Evolutionary conservation across 1,140 invertebrate genomes (phyloP).

Genomic region (Drosophila athabasca): DNA sequence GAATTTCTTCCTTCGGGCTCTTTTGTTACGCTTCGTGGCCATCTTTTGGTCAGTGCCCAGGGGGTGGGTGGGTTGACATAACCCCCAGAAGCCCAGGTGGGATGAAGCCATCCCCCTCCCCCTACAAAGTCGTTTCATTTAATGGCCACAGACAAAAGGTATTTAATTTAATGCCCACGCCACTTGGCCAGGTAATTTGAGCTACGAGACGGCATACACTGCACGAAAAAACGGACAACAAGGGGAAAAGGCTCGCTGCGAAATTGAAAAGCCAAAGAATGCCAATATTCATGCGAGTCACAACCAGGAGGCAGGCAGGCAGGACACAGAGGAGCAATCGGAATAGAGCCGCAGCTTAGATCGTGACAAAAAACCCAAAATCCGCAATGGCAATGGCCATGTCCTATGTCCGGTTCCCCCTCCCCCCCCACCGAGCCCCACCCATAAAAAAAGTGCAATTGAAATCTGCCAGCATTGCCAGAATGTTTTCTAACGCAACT

Average conservation of each 20-base stretch:
- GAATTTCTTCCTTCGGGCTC: slow-evolving; percentile 62
- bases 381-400: slow-evolving; percentile 8
- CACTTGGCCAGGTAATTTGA: slow-evolving; percentile 76
- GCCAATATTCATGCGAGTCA: slow-evolving; percentile 68
- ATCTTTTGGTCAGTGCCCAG: slow-evolving; percentile 19
- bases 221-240: slow-evolving; percentile 10
- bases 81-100: slow-evolving; percentile 9
- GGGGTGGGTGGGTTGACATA: slow-evolving; percentile 11
- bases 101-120: too few relatives aligned
- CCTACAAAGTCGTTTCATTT: slow-evolving; percentile 52
- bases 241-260: not conserved
- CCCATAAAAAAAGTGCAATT: slow-evolving; percentile 14
- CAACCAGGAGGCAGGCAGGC: slow-evolving; percentile 49
- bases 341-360: slow-evolving; percentile 60
- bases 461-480: slow-evolving; percentile 7
- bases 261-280: slow-evolving; percentile 64
- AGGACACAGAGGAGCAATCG: slow-evolving; percentile 31
- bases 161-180: slow-evolving; percentile 73
- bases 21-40: slow-evolving; percentile 48
- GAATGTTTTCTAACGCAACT: slow-evolving; percentile 64
- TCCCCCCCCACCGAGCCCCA: too few relatives aligned
- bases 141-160: slow-evolving; percentile 76
- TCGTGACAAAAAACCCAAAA: slow-evolving; percentile 76
- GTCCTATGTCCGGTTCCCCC: not conserved
- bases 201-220: slow-evolving; percentile 52